Evolutionary conservation across 1,140 invertebrate genomes (phyloP), one percentile per base, ranked within the genome.

Genomic region (Drosophila tropicalis): DNA sequence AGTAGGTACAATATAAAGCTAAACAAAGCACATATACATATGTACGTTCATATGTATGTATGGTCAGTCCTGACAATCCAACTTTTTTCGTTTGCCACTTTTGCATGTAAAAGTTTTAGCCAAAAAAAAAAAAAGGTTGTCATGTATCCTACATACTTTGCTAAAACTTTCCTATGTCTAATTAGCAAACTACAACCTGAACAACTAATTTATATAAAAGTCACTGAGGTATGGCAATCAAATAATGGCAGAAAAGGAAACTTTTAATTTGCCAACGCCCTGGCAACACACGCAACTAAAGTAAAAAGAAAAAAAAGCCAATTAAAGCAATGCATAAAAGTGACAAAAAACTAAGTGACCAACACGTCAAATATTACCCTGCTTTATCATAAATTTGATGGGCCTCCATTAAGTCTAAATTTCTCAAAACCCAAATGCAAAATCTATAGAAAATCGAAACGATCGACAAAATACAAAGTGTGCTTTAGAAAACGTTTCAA

Each of bases 201-300:
- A 62, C 62, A 79, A 87, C 71, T 76, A 76, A 87, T 82, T 86
- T 87, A 76, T 87, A 79, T 81, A 69, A 70, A 82, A 79, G 60
- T 60, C 74, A 62, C 51, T 73, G 69, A 67, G 61, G 65, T 63
- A 19, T 44, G 83, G 64, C 70, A 63, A 79, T 87, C 74, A 63
- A 72, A 77, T 79, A 76, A 76, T 70, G 58, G 54, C 67, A 41
- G 61, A 62, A 72, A 51, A 51, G 22, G 44, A 51, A 86, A 87
- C 76, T 86, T 86, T 86, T 86, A 86, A 83, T 89, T 86, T 86
- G 79, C 72, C 66, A 76, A 72, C 62, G 63, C 67, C 74, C 70
- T 65, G 71, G 67, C 62, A 80, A 44, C 54, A 62, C 77, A 86
- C 67, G 70, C 82, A 86, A 81, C 13, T 12, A 62, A 36, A 62